Conservation (phyloP, 2,888 invertebrate genomes). For the Drosophila ustulata region DNA sequence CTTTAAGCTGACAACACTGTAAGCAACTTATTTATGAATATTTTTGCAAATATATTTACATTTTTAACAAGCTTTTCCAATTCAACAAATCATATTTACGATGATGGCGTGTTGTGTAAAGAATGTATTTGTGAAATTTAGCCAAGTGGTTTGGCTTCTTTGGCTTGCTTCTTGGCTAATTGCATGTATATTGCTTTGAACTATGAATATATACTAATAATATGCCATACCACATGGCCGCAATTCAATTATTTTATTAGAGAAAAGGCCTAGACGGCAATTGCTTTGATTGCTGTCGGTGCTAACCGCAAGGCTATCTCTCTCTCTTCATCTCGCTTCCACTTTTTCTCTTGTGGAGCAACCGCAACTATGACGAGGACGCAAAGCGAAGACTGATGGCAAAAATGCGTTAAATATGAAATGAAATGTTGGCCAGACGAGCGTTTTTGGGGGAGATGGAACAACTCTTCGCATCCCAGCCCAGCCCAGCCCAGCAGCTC, state of each 20-base stretch:
- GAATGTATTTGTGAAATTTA: slow-evolving; percentile 25
- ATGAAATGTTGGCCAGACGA: slow-evolving; percentile 35
- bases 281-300: slow-evolving; percentile 71
- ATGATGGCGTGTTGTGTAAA: neutral
- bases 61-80: neutral
- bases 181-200: slow-evolving; percentile 66
- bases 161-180: slow-evolving; percentile 51
- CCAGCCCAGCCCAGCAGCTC: too few species aligned
- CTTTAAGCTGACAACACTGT: neutral
- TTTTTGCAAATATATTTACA: neutral
- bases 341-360: neutral
- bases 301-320: slow-evolving; percentile 57
- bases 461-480: slow-evolving; percentile 2
- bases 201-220: slow-evolving; percentile 27
- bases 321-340: neutral
- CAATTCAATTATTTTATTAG: slow-evolving; percentile 76
- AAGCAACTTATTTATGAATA: neutral
- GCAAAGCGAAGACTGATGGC: slow-evolving; percentile 43
- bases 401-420: slow-evolving; percentile 75
- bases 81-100: slow-evolving; percentile 5
- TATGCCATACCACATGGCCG: slow-evolving; percentile 66
- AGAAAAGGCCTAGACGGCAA: slow-evolving; percentile 55
- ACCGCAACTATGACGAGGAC: slow-evolving; percentile 67
- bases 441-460: neutral
- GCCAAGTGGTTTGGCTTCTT: slow-evolving; percentile 32